phyloP scores from a whole-genome alignment of 2,113 vertebrate genomes.

The Dasyornis broadbenti region DNA sequence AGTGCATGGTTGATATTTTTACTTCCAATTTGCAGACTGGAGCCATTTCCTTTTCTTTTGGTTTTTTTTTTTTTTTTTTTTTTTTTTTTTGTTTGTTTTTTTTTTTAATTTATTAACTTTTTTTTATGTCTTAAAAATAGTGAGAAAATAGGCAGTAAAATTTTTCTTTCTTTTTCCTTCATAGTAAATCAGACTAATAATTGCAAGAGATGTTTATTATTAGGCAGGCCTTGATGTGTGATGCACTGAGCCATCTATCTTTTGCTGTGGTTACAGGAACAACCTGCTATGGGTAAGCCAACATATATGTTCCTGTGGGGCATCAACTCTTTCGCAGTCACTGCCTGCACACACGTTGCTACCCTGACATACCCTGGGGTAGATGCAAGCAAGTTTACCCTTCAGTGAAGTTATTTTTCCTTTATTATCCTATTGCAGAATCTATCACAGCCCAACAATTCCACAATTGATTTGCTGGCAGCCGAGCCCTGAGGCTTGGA shows the following conservation, averaged over 20 bases:
- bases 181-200: background rate
- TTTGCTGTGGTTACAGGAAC: background rate
- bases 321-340: background rate
- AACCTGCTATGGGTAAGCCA: background rate
- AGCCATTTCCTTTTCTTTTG: background rate
- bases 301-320: background rate
- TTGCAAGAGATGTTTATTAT: background rate
- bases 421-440: constrained; percentile 33
- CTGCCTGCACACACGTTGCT: background rate
- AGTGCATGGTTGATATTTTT: background rate
- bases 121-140: background rate
- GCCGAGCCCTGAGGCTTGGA: constrained; percentile 14
- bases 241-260: background rate
- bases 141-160: background rate
- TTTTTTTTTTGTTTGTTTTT: background rate
- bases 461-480: constrained; percentile 55
- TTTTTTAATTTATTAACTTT: background rate
- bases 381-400: constrained; percentile 23
- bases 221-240: background rate
- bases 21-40: background rate
- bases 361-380: background rate
- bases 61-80: background rate
- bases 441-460: constrained; percentile 42
- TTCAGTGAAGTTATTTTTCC: constrained; percentile 37
- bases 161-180: background rate